A percentile compares a stretch with the other conserved stretches of the same genome.
Conservation (phyloP, 2,888 invertebrate species). For the Lycocerus yunnanus region DNA sequence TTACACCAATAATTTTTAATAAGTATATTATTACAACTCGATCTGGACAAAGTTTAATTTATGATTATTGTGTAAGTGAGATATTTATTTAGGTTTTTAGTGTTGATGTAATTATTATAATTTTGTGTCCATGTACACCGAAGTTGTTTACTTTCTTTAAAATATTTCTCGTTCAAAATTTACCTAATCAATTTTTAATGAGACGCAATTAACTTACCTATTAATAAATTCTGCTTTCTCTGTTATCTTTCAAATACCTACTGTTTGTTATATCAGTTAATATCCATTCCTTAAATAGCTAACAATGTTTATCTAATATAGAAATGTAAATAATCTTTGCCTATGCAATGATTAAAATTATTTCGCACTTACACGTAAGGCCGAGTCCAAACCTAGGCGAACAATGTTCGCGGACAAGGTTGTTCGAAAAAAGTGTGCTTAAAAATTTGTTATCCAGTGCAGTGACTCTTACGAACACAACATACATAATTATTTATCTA, state of each 20-base stretch:
- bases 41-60: background rate
- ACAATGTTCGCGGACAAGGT: no score
- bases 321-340: no score
- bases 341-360: no score
- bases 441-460: no score
- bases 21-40: background rate
- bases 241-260: background rate
- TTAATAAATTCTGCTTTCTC: background rate
- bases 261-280: background rate
- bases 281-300: background rate
- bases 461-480: no score
- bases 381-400: no score
- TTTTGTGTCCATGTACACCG: background rate
- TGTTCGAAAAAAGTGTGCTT: no score
- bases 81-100: background rate
- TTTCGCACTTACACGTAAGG: no score
- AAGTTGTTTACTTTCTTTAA: background rate
- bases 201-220: background rate
- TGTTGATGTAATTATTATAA: background rate
- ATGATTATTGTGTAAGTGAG: background rate
- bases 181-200: slow-evolving; percentile 1
- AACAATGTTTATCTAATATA: background rate
- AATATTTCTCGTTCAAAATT: background rate
- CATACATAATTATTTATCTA: no score
- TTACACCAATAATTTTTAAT: no score